Conservation (phyloP, 2,797 vertebrate species). For the Sparidentex hasta region DNA sequence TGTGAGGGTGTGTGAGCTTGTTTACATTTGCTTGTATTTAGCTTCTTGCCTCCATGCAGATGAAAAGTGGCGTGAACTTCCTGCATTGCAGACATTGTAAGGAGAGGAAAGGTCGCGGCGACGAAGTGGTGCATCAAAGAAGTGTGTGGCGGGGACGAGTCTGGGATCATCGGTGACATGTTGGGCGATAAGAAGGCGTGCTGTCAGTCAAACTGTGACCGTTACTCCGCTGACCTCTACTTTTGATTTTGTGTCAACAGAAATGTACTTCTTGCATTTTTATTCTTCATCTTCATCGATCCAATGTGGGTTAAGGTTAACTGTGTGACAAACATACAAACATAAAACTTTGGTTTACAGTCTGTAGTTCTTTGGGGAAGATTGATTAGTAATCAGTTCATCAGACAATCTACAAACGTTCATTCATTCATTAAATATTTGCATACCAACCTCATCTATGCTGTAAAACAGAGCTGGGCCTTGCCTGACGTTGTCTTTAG, state of each 20-base stretch:
- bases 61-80: slow-evolving; percentile 47
- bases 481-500: not conserved
- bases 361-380: not conserved
- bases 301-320: too few relatives aligned
- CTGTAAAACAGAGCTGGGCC: not conserved
- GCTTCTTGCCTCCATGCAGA: slow-evolving; percentile 60
- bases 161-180: slow-evolving; percentile 56
- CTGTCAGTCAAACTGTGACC: slow-evolving; percentile 23
- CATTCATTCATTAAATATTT: not conserved
- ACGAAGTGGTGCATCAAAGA: slow-evolving; percentile 37
- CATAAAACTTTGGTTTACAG: not conserved
- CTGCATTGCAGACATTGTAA: slow-evolving; percentile 45
- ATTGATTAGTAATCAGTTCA: not conserved
- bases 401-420: not conserved
- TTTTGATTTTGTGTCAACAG: not conserved
- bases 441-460: too few relatives aligned
- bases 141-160: slow-evolving; percentile 43
- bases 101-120: slow-evolving; percentile 49
- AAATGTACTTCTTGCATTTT: not conserved
- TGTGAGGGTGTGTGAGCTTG: slow-evolving; percentile 62
- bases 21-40: slow-evolving; percentile 69
- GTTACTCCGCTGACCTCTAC: not conserved
- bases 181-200: slow-evolving; percentile 25
- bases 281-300: not conserved
- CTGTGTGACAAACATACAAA: not conserved